Base-by-base conservation (phyloP, 2,797 vertebrate species). In the Falco biarmicus region DNA sequence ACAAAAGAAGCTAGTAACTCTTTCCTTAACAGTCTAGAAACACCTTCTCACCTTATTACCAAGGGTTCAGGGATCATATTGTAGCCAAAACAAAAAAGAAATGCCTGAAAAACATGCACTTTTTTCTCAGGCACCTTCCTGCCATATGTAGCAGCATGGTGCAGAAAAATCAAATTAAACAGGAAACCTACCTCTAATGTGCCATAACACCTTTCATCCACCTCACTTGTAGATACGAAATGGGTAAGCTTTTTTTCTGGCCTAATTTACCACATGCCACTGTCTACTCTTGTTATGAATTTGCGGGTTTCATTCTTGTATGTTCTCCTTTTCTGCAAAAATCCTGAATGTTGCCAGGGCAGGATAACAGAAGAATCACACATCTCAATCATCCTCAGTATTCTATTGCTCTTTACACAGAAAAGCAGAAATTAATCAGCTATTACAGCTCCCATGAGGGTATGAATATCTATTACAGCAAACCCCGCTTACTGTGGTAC, bases 151-250 rank as follows among this genome's bases (percentile, higher is more conserved):
- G 51, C n/a, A 8, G 1, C 32, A 48, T 2, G 6, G 24, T 39
- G 78, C 57, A 51, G 66, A 70, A 78, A 65, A 61, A 65, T 15
- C 4, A 9, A 65, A 28, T 28, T 20, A 47, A 66, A 54, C 8
- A 66, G 15, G 73, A 80, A 74, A 70, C 4, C 8, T 84, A 24
- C 18, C 4, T 11, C 25, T 51, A 60, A 69, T 3, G 10, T 56
- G 26, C 10, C 26, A 24, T 5, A 28, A 37, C 8, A 60, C 16
- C n/a, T 65, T 84, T 63, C 7, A 59, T 53, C 32, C 17, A 21
- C 11, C 10, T 66, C 31, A 37, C 4, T 18, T 1, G 0, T 3
- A 20, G 2, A 20, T 10, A 66, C 0, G 0, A 43, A 81, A 51
- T 24, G 32, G 9, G 7, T 34, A 8, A 61, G 7, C 5, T 37